Evolutionary conservation across 2,113 vertebrate species (phyloP).

Genomic region (Neodontobutis hainanensis): DNA sequence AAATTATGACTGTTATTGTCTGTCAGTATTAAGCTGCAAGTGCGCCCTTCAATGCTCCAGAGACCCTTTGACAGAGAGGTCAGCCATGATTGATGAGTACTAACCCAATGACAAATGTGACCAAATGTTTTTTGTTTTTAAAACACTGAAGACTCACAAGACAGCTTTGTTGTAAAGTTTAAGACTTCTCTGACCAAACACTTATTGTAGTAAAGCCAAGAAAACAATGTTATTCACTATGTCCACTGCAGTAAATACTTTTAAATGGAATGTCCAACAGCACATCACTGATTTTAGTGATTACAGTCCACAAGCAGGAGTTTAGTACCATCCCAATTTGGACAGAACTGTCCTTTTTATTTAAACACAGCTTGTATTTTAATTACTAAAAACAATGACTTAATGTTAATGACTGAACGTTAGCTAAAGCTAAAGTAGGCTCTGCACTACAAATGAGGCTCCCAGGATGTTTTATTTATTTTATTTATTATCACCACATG

Average conservation of each 20-base stretch:
- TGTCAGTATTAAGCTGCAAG: background rate
- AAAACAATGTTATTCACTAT: background rate
- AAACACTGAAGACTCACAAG: background rate
- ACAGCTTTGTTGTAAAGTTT: background rate
- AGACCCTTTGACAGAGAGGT: background rate
- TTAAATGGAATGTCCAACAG: too few relatives aligned
- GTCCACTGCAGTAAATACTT: too few relatives aligned
- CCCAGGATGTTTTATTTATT: too few relatives aligned
- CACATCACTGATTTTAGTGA: background rate
- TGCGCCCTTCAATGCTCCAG: background rate
- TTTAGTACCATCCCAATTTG: background rate
- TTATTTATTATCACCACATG: too few relatives aligned
- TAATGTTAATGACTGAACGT: too few relatives aligned
- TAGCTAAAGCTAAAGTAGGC: too few relatives aligned
- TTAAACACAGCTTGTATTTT: background rate
- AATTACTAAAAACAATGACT: background rate
- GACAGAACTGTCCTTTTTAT: background rate
- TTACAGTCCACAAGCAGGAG: constrained; percentile 5
- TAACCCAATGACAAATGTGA: background rate
- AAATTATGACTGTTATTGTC: constrained; percentile 2
- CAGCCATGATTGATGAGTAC: background rate
- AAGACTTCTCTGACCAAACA: too few relatives aligned
- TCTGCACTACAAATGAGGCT: too few relatives aligned
- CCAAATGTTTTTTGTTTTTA: background rate
- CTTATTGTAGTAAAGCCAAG: too few relatives aligned